Conservation (phyloP, 2,888 invertebrate genomes). For the Macropis europaea region DNA sequence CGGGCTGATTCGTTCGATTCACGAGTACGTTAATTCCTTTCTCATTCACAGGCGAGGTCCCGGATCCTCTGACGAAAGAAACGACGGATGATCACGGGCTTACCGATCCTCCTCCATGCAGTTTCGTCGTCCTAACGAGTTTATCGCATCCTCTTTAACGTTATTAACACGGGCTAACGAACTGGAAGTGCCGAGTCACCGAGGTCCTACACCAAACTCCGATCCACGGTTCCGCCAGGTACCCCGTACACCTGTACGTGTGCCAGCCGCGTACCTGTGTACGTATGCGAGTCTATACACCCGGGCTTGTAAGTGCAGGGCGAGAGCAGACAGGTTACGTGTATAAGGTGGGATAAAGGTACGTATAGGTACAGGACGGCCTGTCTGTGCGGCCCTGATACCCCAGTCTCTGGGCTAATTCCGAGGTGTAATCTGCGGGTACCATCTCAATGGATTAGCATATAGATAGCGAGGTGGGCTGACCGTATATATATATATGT, state of each 20-base stretch:
- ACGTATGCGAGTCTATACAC: conserved; percentile 36
- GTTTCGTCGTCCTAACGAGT: conserved; percentile 67
- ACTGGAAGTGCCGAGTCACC: conserved; percentile 74
- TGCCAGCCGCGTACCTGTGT: conserved; percentile 17
- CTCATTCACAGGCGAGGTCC: too few relatives aligned
- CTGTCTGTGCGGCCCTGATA: conserved; percentile 74
- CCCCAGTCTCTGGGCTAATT: conserved; percentile 77
- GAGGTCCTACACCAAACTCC: conserved; percentile 51
- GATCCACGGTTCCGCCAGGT: conserved; percentile 52
- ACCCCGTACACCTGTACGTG: conserved; percentile 45
- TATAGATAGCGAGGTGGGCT: conserved; percentile 78
- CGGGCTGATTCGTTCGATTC: too few relatives aligned
- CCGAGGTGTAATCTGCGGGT: conserved; percentile 79
- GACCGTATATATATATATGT: conserved; percentile 70
- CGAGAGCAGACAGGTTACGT: conserved; percentile 62
- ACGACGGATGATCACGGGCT: conserved; percentile 38
- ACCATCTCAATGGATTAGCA: conserved; percentile 80
- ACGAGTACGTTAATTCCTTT: too few relatives aligned
- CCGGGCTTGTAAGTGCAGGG: conserved; percentile 57
- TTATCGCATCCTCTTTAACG: conserved; percentile 73
- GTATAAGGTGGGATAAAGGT: conserved; percentile 74
- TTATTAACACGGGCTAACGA: conserved; percentile 75
- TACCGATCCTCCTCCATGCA: conserved; percentile 45
- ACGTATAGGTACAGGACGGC: conserved; percentile 58
- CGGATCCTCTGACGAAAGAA: neutral